A percentile compares a stretch with the other conserved stretches of the same genome.
Evolutionary conservation across 2,888 invertebrate species (phyloP).

Genomic region (Tetragnatha montana): DNA sequence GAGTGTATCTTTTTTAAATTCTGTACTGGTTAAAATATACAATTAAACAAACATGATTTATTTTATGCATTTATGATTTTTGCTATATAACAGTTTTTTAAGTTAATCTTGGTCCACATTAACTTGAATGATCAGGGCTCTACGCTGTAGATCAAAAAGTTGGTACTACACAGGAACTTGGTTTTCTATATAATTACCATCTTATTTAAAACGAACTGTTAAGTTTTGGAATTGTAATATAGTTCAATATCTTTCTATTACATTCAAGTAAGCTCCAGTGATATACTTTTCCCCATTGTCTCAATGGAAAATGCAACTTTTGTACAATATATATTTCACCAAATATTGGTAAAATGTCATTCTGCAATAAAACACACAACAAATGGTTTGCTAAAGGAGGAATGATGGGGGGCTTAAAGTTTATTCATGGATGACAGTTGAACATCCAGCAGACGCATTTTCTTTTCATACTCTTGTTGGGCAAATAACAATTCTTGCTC

Average conservation of each 20-base stretch:
- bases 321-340: constrained; percentile 60
- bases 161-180: not conserved
- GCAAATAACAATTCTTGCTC: constrained; percentile 67
- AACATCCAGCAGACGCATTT: constrained; percentile 64
- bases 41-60: no score
- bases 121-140: no score
- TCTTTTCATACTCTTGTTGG: constrained; percentile 66
- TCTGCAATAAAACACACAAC: constrained; percentile 41
- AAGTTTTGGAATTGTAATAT: constrained; percentile 1
- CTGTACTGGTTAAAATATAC: no score
- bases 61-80: no score
- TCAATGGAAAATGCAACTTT: constrained; percentile 58
- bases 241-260: not conserved
- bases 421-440: constrained; percentile 66
- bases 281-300: constrained; percentile 50
- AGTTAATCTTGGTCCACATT: no score
- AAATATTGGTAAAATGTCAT: constrained; percentile 66
- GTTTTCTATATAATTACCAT: not conserved
- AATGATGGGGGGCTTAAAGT: constrained; percentile 37
- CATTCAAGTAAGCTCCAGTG: constrained; percentile 59
- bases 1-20: no score
- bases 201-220: not conserved
- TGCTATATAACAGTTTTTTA: no score
- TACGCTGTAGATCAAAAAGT: not conserved
- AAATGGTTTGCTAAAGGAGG: constrained; percentile 39